phyloP scores from a whole-genome alignment of 2,888 invertebrate genomes.

The Hofmannophila pseudospretella region DNA sequence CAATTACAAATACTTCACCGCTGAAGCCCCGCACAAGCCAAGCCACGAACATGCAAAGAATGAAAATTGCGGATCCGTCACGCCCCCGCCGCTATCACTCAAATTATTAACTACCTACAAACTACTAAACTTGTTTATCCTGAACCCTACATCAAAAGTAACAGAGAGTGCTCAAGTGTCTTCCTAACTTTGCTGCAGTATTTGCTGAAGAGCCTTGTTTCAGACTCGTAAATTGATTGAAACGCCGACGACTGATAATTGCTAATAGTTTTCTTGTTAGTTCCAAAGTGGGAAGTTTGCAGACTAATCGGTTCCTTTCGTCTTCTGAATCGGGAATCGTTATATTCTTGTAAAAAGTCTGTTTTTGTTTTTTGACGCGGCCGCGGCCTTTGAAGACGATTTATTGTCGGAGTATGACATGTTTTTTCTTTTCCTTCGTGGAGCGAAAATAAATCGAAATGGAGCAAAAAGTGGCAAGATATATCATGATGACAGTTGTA shows the following conservation, averaged over 20 bases:
- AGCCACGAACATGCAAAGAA: constrained; percentile 29
- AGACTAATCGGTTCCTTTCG: constrained; percentile 50
- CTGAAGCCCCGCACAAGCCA: too few relatives aligned
- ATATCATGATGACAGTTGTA: neutral
- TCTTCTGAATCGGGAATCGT: constrained; percentile 35
- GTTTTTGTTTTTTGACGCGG: constrained; percentile 3
- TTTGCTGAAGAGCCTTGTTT: constrained; percentile 51
- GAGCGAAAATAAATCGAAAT: constrained; percentile 1
- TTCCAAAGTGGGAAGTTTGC: constrained; percentile 46
- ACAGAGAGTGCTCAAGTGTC: constrained; percentile 13
- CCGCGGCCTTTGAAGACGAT: constrained; percentile 1
- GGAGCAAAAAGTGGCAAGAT: neutral
- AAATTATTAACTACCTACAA: constrained; percentile 10
- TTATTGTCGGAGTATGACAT: constrained; percentile 4
- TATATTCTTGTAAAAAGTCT: constrained; percentile 26
- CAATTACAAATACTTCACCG: too few relatives aligned
- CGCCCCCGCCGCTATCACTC: constrained; percentile 40
- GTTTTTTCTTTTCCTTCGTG: neutral
- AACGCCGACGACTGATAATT: constrained; percentile 66
- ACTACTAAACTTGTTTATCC: constrained; percentile 10
- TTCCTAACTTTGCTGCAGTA: constrained; percentile 24
- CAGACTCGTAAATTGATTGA: constrained; percentile 68
- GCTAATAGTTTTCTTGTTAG: constrained; percentile 72
- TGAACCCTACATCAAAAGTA: constrained; percentile 11
- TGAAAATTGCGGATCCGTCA: constrained; percentile 46